phyloP scores from a whole-genome alignment of 2,888 invertebrate species.

The Lycia hirtaria region DNA sequence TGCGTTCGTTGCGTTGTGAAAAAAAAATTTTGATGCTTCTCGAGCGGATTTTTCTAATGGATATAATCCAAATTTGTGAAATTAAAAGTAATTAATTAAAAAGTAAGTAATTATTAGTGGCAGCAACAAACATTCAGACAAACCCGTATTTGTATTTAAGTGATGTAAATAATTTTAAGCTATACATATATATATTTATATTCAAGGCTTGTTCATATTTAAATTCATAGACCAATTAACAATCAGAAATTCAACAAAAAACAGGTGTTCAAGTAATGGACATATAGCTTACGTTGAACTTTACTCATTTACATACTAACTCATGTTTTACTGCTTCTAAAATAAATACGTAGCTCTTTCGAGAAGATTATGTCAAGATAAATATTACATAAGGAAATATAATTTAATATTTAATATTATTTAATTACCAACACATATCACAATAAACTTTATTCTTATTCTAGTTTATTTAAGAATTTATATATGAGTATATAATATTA shows the following conservation, averaged over 20 bases:
- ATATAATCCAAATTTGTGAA: too few species aligned
- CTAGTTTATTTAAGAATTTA: conserved; percentile 4
- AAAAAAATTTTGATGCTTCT: too few species aligned
- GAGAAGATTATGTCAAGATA: too few species aligned
- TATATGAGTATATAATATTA: background rate
- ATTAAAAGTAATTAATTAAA: too few species aligned
- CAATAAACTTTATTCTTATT: too few species aligned
- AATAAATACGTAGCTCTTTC: too few species aligned
- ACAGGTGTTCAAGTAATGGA: conserved; percentile 25
- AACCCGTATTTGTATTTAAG: background rate
- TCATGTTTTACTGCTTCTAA: background rate
- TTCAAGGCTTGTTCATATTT: conserved; percentile 6
- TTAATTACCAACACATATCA: too few species aligned
- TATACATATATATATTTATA: background rate
- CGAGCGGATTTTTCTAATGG: too few species aligned
- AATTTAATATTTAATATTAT: too few species aligned
- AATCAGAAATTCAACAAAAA: conserved; percentile 20
- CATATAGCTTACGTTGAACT: conserved; percentile 13
- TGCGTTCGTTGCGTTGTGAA: too few species aligned
- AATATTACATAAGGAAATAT: too few species aligned
- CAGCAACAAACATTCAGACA: background rate
- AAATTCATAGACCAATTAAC: conserved; percentile 17
- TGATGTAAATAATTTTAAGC: conserved; percentile 4
- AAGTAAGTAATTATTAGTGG: background rate
- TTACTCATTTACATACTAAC: conserved; percentile 15